These are phyloP conservation scores for Synanceia verrucosa DNA, from an alignment of 2,797 vertebrate species.

Conservation along the genomic window DNA sequence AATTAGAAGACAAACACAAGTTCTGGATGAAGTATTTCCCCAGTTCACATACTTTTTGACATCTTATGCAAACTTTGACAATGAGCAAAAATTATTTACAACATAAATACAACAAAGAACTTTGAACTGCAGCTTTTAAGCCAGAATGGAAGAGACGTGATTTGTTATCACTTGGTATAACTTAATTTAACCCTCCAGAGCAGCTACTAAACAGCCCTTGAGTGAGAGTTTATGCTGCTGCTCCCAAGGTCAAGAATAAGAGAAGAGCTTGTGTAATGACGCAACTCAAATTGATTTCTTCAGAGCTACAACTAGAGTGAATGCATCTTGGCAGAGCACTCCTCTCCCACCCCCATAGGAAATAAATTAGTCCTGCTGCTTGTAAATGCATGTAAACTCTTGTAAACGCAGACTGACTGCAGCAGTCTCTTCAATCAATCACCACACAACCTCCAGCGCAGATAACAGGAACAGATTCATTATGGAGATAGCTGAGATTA, in stretches of 20 bases:
- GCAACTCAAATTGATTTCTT: background rate
- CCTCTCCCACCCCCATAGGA: conserved; percentile 26
- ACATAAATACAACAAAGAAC: background rate
- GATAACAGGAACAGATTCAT: conserved; percentile 32
- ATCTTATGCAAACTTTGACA: background rate
- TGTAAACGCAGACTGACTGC: conserved; percentile 40
- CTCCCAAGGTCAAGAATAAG: background rate
- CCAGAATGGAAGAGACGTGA: background rate
- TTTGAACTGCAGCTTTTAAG: background rate
- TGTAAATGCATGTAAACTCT: conserved; percentile 22
- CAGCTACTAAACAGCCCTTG: background rate
- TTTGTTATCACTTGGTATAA: too few relatives aligned
- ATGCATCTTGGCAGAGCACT: conserved; percentile 13
- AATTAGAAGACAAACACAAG: conserved; percentile 5
- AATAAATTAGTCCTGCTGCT: conserved; percentile 32
- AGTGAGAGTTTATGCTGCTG: background rate
- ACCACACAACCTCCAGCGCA: background rate
- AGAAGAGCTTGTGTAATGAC: background rate
- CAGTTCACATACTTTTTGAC: background rate
- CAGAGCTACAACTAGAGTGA: background rate
- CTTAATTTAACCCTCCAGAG: background rate
- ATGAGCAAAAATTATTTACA: background rate
- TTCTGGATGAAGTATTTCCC: background rate
- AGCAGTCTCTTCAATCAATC: conserved; percentile 41
- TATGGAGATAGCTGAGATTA: conserved; percentile 25